Evolutionary conservation across 92 coral and sea anemone species (phyloP).

Genomic region (Paragorgia papillata): DNA sequence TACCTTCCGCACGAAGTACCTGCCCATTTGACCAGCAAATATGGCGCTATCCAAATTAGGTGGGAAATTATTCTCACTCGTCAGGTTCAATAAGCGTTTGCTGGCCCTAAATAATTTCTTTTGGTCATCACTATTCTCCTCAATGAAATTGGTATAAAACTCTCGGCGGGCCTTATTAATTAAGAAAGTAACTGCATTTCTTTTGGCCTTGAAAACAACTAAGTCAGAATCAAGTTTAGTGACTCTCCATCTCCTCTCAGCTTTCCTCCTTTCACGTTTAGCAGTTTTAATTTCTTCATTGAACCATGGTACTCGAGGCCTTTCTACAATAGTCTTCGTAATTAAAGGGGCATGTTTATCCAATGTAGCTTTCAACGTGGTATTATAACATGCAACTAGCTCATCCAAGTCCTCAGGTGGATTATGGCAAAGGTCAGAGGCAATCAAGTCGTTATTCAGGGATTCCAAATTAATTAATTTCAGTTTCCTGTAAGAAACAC

Average conservation of each 20-base stretch:
- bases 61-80: slow-evolving; percentile 34
- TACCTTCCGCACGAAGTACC: slow-evolving; percentile 58
- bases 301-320: slow-evolving; percentile 57
- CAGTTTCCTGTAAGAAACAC: slow-evolving; percentile 46
- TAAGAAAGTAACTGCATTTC: slow-evolving; percentile 53
- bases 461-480: slow-evolving; percentile 39
- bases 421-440: slow-evolving; percentile 34
- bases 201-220: slow-evolving; percentile 48
- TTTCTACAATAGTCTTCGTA: slow-evolving; percentile 37
- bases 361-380: slow-evolving; percentile 45
- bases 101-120: slow-evolving; percentile 46
- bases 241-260: slow-evolving; percentile 62
- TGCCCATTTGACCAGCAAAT: slow-evolving; percentile 51
- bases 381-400: slow-evolving; percentile 46
- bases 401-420: slow-evolving; percentile 34
- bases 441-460: slow-evolving; percentile 47
- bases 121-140: slow-evolving; percentile 48
- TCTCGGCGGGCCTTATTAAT: slow-evolving; percentile 53
- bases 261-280: slow-evolving; percentile 49
- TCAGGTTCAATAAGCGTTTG: slow-evolving; percentile 38
- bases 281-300: slow-evolving; percentile 46
- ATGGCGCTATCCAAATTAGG: slow-evolving; percentile 39
- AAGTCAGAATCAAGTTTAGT: slow-evolving; percentile 31
- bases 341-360: slow-evolving; percentile 50
- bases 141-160: slow-evolving; percentile 51